phyloP scores from a whole-genome alignment of 2,797 vertebrate species.

The Nyctalus aviator region DNA sequence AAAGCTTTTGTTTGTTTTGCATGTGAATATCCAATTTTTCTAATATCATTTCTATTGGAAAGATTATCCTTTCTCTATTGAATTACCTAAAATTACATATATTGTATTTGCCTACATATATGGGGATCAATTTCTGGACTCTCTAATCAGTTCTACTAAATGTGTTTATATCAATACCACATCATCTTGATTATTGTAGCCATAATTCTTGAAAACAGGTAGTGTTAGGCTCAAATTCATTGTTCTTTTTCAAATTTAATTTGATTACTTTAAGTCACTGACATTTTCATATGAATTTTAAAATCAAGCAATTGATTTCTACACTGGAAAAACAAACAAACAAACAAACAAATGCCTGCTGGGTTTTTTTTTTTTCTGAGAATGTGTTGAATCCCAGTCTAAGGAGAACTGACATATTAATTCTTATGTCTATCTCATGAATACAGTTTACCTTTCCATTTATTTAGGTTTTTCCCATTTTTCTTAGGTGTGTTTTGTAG shows the following conservation, averaged over 20 bases:
- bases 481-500: not conserved
- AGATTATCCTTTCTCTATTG: not conserved
- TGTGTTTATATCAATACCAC: not conserved
- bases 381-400: not conserved
- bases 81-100: not conserved
- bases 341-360: not conserved
- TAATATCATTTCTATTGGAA: not conserved
- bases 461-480: not conserved
- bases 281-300: constrained; percentile 14
- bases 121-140: not conserved
- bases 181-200: not conserved
- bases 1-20: not conserved
- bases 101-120: not conserved
- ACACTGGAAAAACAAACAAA: no score
- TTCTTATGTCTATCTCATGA: not conserved
- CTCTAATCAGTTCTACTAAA: not conserved
- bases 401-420: not conserved
- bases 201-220: not conserved
- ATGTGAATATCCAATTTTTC: not conserved
- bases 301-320: not conserved
- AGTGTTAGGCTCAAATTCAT: not conserved
- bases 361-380: not conserved
- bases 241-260: not conserved
- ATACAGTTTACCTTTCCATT: not conserved
- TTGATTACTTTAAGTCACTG: not conserved